phyloP scores from a whole-genome alignment of 2,113 vertebrate species.

The Grammomys dolichurus region DNA sequence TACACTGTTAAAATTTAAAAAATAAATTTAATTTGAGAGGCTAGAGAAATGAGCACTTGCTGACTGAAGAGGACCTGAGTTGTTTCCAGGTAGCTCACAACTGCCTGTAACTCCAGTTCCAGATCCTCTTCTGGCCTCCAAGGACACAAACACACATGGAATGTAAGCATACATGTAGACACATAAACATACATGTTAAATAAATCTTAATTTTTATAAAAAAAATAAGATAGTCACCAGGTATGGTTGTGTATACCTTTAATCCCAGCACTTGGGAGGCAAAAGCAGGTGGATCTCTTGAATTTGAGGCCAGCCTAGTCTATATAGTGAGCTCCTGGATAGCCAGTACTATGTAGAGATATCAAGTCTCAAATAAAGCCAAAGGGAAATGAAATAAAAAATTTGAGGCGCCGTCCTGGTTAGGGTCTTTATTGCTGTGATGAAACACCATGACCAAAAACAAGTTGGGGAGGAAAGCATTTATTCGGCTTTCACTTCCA shows the following conservation, averaged over 20 bases:
- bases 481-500: neutral
- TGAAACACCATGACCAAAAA: neutral
- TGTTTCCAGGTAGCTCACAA: neutral
- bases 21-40: neutral
- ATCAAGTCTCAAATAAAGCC: neutral
- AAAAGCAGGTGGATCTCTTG: neutral
- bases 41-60: neutral
- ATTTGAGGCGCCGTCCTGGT: neutral
- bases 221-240: neutral
- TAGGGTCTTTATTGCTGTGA: neutral
- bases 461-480: neutral
- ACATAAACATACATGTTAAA: neutral
- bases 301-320: neutral
- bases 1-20: neutral
- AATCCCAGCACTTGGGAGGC: neutral
- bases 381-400: neutral
- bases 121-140: neutral
- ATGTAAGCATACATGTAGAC: neutral
- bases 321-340: neutral
- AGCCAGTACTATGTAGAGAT: neutral
- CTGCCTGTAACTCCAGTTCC: neutral
- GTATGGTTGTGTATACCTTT: neutral
- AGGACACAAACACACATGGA: neutral
- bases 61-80: neutral
- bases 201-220: neutral